Evolutionary conservation across 2,888 invertebrate species (phyloP).

Genomic region (Graphium colonna): DNA sequence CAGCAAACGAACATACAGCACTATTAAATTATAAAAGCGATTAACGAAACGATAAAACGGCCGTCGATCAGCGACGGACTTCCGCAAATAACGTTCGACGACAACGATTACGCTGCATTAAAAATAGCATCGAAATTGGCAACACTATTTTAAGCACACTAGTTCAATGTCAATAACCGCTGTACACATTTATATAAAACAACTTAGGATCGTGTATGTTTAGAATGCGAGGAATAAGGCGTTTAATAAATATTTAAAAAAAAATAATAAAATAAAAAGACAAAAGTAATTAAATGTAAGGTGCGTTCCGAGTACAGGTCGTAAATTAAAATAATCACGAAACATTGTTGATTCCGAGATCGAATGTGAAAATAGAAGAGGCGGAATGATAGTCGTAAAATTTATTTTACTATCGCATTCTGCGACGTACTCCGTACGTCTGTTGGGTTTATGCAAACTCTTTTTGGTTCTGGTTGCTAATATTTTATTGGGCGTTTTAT

Average conservation of each 20-base stretch:
- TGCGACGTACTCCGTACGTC: slow-evolving; percentile 56
- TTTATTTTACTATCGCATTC: slow-evolving; percentile 63
- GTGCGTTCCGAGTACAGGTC: slow-evolving; percentile 6
- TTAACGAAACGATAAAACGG: slow-evolving; percentile 15
- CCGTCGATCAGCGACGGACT: slow-evolving; percentile 11
- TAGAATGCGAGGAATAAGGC: too few relatives aligned
- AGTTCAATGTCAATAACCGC: background rate
- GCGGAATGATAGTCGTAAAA: slow-evolving; percentile 55
- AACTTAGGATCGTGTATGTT: too few relatives aligned
- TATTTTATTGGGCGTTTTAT: slow-evolving; percentile 73
- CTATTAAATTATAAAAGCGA: slow-evolving; percentile 12
- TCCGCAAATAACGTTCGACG: slow-evolving; percentile 9
- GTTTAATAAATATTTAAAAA: too few relatives aligned
- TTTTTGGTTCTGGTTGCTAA: slow-evolving; percentile 77
- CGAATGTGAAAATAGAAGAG: slow-evolving; percentile 59
- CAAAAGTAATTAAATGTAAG: slow-evolving; percentile 9
- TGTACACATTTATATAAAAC: slow-evolving; percentile 18
- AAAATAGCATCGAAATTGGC: slow-evolving; percentile 15
- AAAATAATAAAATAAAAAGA: background rate
- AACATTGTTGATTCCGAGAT: slow-evolving; percentile 50
- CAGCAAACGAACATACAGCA: background rate
- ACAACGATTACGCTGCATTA: slow-evolving; percentile 5
- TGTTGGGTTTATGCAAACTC: slow-evolving; percentile 68
- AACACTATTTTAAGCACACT: slow-evolving; percentile 7
- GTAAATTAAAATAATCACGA: slow-evolving; percentile 20